Base-by-base conservation (phyloP, 2,797 vertebrate genomes). In the Carduelis carduelis region DNA sequence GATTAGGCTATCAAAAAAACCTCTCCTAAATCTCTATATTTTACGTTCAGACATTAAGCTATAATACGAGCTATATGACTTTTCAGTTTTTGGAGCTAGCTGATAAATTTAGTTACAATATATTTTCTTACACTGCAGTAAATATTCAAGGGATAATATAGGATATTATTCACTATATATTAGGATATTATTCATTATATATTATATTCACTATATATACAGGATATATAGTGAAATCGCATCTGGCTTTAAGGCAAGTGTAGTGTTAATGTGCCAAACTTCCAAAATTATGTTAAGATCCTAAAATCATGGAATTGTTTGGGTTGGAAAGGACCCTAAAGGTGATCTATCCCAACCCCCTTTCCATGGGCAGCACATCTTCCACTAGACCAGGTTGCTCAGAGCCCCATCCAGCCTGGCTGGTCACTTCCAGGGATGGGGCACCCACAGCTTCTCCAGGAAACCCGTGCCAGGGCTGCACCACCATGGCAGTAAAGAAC, bases 281-380 rank as follows among this genome's bases (percentile, higher is more conserved):
- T 89, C 41, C 34, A 49, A 82, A 74, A 53, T 14, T 26, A 1
- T 79, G 12, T 24, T 68, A 16, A 63, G 22, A 39, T 65, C 34
- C 21, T 57, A 57, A 52, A 59, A 60, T 41, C 26, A 14, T 35
- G 20, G 26, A 72, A 47, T 21, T 4, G 1, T 47, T 78, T 60
- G 15, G 32, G 13, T 60, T 72, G 27, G 39, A 66, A 47, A 34
- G 30, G 13, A 28, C 9, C 37, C 50, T 57, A 34, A 30, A 32
- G 21, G 16, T 27, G 41, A 47, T n/a, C 23, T 47, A 17, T 17
- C 18, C n/a, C 22, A 11, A 1, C 1, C 4, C 7, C 3, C 4
- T 27, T 61, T n/a, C 64, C 9, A 2, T 46, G 57, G 17, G 28
- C 26, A n/a, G 24, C 21, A 14, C 24, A 27, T 5, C 39, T 78